Conservation (phyloP, 2,888 invertebrate genomes). For the Platycnemis pennipes region DNA sequence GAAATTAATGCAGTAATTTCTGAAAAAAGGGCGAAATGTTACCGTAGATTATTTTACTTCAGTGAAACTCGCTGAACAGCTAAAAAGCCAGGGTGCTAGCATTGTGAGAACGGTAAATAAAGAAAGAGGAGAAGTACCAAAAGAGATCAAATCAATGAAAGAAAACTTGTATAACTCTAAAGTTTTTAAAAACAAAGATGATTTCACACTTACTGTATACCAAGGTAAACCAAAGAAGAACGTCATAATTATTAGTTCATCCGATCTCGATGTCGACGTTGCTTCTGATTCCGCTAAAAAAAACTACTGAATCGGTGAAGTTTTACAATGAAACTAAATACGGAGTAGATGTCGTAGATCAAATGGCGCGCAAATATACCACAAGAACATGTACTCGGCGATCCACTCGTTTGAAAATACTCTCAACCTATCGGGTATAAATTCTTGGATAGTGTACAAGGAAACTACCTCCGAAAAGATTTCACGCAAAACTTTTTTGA, state of each 20-base stretch:
- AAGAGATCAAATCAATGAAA: background rate
- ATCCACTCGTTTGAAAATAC: background rate
- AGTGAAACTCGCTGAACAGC: background rate
- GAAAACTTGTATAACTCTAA: background rate
- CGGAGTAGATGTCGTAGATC: conserved; percentile 3
- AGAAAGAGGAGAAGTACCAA: background rate
- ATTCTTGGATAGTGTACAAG: background rate
- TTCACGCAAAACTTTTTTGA: too few species aligned
- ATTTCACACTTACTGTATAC: background rate
- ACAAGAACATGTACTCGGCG: background rate
- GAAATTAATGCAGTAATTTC: background rate
- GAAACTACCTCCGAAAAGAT: too few species aligned
- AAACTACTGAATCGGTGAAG: too few species aligned
- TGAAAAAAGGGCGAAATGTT: background rate
- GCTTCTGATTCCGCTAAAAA: too few species aligned
- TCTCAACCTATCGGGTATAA: background rate
- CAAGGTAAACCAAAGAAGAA: background rate
- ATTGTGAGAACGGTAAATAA: background rate
- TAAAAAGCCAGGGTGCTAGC: background rate
- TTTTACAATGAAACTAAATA: conserved; percentile 35
- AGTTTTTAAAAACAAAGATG: background rate
- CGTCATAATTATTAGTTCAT: too few species aligned
- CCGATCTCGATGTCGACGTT: too few species aligned
- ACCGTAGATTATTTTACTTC: background rate
- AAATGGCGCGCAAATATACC: conserved; percentile 28